Percentiles rank a stretch among this genome's conserved stretches.
These are phyloP conservation scores for Meta bourneti DNA, from an alignment of 2,888 invertebrate genomes.

Conservation along the genomic window DNA sequence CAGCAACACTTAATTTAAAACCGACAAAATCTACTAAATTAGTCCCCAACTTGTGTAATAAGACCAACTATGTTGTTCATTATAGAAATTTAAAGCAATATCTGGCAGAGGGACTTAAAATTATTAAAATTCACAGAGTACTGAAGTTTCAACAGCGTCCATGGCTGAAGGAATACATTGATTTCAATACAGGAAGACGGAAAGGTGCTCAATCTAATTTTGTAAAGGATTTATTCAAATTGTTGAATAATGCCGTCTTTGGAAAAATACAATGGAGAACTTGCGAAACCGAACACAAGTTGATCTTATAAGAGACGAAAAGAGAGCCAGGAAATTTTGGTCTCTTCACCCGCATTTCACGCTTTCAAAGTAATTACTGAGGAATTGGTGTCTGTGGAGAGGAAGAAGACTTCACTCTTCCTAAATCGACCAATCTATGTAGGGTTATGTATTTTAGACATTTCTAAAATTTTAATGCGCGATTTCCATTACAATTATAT, in stretches of 20 bases:
- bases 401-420: slow-evolving; percentile 25
- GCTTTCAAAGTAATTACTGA: slow-evolving; percentile 8
- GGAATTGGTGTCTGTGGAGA: slow-evolving; percentile 4
- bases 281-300: background rate
- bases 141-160: background rate
- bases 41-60: no score
- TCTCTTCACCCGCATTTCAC: slow-evolving; percentile 24
- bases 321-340: slow-evolving; percentile 1
- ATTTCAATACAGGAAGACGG: background rate
- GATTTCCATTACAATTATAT: slow-evolving; percentile 75
- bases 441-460: slow-evolving; percentile 78
- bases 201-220: no score
- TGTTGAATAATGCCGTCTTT: slow-evolving; percentile 1
- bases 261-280: slow-evolving; percentile 1
- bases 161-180: background rate
- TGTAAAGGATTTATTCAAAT: no score
- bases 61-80: no score
- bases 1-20: no score
- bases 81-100: no score
- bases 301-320: background rate
- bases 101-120: background rate
- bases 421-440: slow-evolving; percentile 78
- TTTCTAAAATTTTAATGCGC: slow-evolving; percentile 78
- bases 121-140: background rate
- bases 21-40: no score